These are phyloP conservation scores for Machimus rusticus DNA, from an alignment of 2,888 invertebrate species.

Conservation along the genomic window DNA sequence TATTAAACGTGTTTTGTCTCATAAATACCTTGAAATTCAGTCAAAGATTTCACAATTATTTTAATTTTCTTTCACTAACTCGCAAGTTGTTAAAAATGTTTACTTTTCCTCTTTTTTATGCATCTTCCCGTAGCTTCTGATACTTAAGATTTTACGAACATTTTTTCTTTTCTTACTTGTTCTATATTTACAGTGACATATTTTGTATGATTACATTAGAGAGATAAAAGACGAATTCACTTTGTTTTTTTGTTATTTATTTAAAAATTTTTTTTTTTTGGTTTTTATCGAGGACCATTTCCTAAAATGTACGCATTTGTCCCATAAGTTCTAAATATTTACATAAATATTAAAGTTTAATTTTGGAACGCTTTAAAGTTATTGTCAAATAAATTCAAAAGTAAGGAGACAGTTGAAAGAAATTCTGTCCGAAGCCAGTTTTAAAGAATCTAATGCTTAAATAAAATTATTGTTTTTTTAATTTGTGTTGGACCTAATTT, in stretches of 20 bases:
- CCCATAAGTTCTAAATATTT: background rate
- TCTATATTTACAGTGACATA: conserved; percentile 6
- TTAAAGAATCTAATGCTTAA: background rate
- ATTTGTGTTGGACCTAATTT: too few species aligned
- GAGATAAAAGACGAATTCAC: conserved; percentile 15
- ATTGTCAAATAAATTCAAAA: background rate
- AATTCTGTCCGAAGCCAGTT: background rate
- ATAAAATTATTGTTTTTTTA: too few species aligned
- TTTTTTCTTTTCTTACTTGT: background rate
- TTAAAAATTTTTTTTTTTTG: background rate
- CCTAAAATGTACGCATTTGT: background rate
- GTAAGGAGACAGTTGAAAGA: background rate
- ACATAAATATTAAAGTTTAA: background rate
- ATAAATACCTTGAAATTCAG: conserved; percentile 31
- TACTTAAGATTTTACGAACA: background rate
- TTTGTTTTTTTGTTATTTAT: background rate
- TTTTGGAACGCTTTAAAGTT: background rate
- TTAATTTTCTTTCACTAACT: conserved; percentile 3
- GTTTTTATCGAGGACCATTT: background rate
- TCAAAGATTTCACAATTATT: conserved; percentile 20
- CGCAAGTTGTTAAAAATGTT: conserved; percentile 1
- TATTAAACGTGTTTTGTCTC: background rate
- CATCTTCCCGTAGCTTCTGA: background rate
- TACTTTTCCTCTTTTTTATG: background rate
- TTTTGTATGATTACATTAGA: background rate